These are phyloP conservation scores for Phrynosoma platyrhinos DNA, from an alignment of 2,113 vertebrate species.

Conservation along the genomic window DNA sequence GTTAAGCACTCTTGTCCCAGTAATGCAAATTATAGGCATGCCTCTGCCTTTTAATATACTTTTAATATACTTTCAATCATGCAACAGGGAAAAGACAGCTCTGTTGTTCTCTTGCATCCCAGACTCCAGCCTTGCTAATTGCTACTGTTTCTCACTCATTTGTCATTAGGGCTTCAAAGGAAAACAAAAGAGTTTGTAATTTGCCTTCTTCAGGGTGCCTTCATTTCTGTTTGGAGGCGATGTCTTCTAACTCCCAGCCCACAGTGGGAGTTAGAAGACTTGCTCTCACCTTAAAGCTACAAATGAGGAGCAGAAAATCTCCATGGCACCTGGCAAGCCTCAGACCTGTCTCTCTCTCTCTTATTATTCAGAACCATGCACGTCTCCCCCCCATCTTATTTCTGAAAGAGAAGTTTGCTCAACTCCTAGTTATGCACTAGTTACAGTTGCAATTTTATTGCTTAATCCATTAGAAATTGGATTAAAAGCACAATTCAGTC, in stretches of 20 bases:
- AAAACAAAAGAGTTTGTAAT: constrained; percentile 8
- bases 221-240: background rate
- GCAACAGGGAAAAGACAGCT: background rate
- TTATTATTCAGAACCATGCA: background rate
- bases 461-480: too few species aligned
- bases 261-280: background rate
- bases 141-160: constrained; percentile 9
- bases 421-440: too few species aligned
- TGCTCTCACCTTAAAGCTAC: background rate
- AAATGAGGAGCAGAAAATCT: too few species aligned
- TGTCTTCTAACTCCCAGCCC: too few species aligned
- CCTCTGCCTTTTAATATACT: constrained; percentile 3
- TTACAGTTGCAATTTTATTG: too few species aligned
- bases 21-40: constrained; percentile 11
- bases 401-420: too few species aligned
- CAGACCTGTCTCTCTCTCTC: background rate
- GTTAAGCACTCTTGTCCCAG: background rate
- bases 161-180: constrained; percentile 3
- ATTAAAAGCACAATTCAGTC: too few species aligned
- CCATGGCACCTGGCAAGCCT: background rate
- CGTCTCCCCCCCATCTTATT: too few species aligned
- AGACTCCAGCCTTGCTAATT: constrained; percentile 23
- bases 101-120: background rate
- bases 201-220: background rate
- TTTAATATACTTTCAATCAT: constrained; percentile 25